These are phyloP conservation scores for Yponomeuta cagnagella DNA, from an alignment of 2,888 invertebrate species.

Conservation along the genomic window DNA sequence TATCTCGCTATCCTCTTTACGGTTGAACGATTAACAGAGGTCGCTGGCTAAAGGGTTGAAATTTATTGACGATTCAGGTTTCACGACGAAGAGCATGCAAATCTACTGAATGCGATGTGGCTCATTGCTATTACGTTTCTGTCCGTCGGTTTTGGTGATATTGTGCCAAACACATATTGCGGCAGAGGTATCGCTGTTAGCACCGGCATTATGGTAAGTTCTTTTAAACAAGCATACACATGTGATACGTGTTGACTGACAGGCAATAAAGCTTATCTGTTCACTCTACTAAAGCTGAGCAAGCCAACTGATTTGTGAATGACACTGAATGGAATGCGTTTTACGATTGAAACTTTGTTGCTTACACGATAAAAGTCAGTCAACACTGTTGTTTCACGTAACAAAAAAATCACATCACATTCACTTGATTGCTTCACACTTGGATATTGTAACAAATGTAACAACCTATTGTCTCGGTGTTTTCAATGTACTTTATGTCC, in stretches of 20 bases:
- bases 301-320: background rate
- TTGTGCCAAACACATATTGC: slow-evolving; percentile 99
- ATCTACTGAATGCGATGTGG: slow-evolving; percentile 99
- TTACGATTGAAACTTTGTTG: slow-evolving; percentile 2
- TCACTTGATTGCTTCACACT: slow-evolving; percentile 47
- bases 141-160: slow-evolving; percentile 99
- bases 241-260: slow-evolving; percentile 68
- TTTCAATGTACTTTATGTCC: background rate
- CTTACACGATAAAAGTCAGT: slow-evolving; percentile 45
- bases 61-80: slow-evolving; percentile 84
- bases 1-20: slow-evolving; percentile 6
- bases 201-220: slow-evolving; percentile 99
- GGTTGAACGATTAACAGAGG: slow-evolving; percentile 26
- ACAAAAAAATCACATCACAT: slow-evolving; percentile 50
- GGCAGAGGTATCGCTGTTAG: slow-evolving; percentile 99
- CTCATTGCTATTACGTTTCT: slow-evolving; percentile 99
- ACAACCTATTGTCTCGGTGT: background rate
- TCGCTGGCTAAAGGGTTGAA: slow-evolving; percentile 55
- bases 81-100: slow-evolving; percentile 99
- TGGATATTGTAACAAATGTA: slow-evolving; percentile 18
- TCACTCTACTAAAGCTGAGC: background rate
- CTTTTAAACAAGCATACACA: slow-evolving; percentile 39
- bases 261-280: slow-evolving; percentile 13
- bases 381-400: slow-evolving; percentile 56
- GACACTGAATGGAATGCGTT: slow-evolving; percentile 18